Evolutionary conservation across 35 echinoderm and acorn worm species (phyloP), one percentile per base, ranked within the genome.

Genomic region (Apostichopus japonicus): DNA sequence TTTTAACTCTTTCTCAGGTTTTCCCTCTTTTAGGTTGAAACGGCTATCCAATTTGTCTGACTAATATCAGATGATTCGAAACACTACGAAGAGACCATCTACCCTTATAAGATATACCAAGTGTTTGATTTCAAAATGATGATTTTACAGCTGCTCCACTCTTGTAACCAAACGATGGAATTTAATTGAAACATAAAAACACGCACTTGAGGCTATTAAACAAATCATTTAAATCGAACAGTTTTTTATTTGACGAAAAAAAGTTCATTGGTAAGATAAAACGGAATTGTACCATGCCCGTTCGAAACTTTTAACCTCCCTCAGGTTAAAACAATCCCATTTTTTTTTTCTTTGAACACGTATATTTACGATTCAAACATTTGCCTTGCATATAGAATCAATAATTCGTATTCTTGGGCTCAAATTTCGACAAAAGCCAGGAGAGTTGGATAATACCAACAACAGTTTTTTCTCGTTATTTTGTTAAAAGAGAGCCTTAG

Each of bases 221-320:
- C 81, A 84, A 58, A 55, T 58, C 81, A 84, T 84, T 84, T 58
- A 84, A 57, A 84, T 84, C 56, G 81, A 84, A 84, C 81, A 84
- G 71, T 23, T 75, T 67, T 67, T 75, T 75, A 23, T 75, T 75
- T 75, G 71, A 75, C 21, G 22, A 21, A 75, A 84, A 83, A 83
- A 84, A 84, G 81, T 84, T 84, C 81, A 58, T 84, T 84, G 81
- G 81, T 84, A 84, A 84, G 54, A 54, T 55, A 84, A 84, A 58
- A 84, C 54, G 81, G 55, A 58, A 84, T 58, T 58, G 17, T 23
- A 58, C 10, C 19, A 55, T 84, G 81, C 81, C 81, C 81, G 81
- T 55, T 84, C 81, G 81, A 84, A 84, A 84, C 81, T 84, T 84
- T 84, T 84, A 84, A 84, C 81, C 81, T 84, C 81, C 81, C 81